These are phyloP conservation scores for Cyprinodon diabolis DNA, from an alignment of 2,797 vertebrate species.

Conservation along the genomic window DNA sequence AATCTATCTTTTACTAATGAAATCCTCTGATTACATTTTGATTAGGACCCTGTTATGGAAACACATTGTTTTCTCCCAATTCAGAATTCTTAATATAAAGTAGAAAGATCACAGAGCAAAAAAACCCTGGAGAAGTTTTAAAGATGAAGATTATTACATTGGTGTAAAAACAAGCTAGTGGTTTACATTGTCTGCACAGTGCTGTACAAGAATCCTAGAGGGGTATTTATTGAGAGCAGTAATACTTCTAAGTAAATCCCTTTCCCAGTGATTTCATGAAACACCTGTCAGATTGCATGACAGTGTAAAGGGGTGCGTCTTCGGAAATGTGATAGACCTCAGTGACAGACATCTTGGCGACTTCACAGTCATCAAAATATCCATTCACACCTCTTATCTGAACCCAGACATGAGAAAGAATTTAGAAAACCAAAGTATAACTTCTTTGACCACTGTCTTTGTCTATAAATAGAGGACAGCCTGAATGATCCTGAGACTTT, in stretches of 20 bases:
- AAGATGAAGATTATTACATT: no score
- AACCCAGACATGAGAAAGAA: not conserved
- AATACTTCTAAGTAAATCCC: slow-evolving; percentile 42
- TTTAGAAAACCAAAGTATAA: not conserved
- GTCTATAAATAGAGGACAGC: slow-evolving; percentile 1
- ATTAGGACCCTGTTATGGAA: no score
- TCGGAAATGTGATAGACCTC: slow-evolving; percentile 18
- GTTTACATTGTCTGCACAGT: no score
- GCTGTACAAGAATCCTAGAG: not conserved
- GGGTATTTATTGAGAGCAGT: slow-evolving; percentile 2
- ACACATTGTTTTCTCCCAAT: no score
- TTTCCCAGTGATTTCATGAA: slow-evolving; percentile 37
- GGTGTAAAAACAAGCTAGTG: not conserved
- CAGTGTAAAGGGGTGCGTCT: slow-evolving; percentile 21
- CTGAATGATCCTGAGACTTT: slow-evolving; percentile 9
- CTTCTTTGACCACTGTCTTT: not conserved
- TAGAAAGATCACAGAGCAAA: no score
- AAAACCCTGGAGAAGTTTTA: no score
- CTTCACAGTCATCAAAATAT: slow-evolving; percentile 67
- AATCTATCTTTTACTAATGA: no score
- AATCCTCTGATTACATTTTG: no score
- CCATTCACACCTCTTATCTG: slow-evolving; percentile 51
- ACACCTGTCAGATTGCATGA: slow-evolving; percentile 44
- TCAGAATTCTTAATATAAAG: no score
- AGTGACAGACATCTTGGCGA: slow-evolving; percentile 21